These are phyloP conservation scores for Clarias pachynema DNA, from an alignment of 2,797 vertebrate species.

Conservation along the genomic window DNA sequence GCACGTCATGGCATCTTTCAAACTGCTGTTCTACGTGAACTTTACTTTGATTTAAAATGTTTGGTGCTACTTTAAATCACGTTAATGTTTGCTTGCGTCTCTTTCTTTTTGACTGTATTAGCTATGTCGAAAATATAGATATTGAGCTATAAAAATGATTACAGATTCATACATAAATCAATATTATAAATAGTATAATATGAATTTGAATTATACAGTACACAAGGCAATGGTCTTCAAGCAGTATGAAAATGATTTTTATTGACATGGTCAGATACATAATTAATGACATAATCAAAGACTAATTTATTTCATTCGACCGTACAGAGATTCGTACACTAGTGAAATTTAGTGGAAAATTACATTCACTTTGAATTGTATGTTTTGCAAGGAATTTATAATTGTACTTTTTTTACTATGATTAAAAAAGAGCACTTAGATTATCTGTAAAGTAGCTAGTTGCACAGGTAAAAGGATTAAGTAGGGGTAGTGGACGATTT, in stretches of 20 bases:
- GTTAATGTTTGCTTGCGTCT: no score
- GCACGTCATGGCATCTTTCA: no score
- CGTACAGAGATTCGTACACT: neutral
- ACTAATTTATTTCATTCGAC: neutral
- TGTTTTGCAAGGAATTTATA: neutral
- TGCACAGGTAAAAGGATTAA: neutral
- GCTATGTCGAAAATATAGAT: no score
- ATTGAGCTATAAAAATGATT: no score
- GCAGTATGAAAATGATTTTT: neutral
- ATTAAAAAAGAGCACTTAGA: neutral
- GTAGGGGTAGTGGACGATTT: neutral
- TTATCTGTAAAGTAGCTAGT: neutral
- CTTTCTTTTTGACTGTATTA: no score
- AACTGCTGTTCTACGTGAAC: no score
- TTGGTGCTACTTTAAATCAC: no score
- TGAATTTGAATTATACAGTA: no score
- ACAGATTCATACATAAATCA: no score
- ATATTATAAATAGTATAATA: no score
- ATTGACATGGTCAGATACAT: neutral
- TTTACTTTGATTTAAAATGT: no score
- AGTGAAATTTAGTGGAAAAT: neutral
- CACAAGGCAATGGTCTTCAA: neutral
- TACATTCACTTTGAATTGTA: neutral
- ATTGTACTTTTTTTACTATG: neutral
- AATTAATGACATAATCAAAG: no score